Percentiles rank a stretch among this genome's conserved stretches.
phyloP scores from a whole-genome alignment of 2,888 invertebrate genomes.

The Andrena bicolor region DNA sequence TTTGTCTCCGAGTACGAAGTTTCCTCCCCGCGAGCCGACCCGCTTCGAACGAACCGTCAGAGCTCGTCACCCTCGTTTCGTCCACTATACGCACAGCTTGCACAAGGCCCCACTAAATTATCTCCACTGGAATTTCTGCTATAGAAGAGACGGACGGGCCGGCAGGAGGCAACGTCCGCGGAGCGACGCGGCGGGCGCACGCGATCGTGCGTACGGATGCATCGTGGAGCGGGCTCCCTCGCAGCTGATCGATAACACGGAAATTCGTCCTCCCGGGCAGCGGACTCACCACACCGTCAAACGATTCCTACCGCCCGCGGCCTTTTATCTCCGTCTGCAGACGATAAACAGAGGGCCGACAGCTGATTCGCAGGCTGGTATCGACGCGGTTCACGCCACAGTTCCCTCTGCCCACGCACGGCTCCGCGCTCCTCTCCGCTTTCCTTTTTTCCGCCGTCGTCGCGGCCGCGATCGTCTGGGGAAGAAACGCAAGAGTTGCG shows the following conservation, averaged over 20 bases:
- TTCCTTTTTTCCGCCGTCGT: conserved; percentile 17
- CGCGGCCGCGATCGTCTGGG: conserved; percentile 19
- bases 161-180: conserved; percentile 19
- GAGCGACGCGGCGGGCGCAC: conserved; percentile 35
- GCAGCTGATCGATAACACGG: conserved; percentile 64
- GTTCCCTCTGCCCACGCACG: conserved; percentile 1
- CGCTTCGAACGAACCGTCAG: no score
- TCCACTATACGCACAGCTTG: no score
- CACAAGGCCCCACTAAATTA: no score
- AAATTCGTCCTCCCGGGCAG: conserved; percentile 51
- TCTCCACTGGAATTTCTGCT: neutral
- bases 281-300: conserved; percentile 2
- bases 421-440: conserved; percentile 15
- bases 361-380: neutral
- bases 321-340: neutral
- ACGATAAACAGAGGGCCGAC: neutral
- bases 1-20: no score
- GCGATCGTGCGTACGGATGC: conserved; percentile 51
- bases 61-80: no score
- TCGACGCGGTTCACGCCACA: neutral
- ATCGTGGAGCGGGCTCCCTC: conserved; percentile 49
- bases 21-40: no score
- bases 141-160: neutral
- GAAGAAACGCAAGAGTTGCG: conserved; percentile 65
- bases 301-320: neutral